Evolutionary conservation across 2,888 invertebrate genomes (phyloP), one percentile per base, ranked within the genome.

Genomic region (Rhogogaster chlorosoma): DNA sequence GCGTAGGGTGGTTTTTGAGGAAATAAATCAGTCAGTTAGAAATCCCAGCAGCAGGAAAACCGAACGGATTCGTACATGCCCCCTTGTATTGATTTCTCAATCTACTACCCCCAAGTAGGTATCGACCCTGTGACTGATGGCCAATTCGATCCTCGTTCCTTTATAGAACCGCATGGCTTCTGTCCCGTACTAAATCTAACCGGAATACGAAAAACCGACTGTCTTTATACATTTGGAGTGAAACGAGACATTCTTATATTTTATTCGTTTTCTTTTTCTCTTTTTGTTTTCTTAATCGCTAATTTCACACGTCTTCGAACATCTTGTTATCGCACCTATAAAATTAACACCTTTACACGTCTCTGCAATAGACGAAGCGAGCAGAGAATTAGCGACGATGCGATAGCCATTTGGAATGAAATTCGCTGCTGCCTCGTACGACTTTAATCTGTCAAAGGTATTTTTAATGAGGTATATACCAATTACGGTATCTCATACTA

Each of bases 21-120:
- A 73, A 22, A 73, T 73, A 38, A 73, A 29, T 73, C 71, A 71
- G 71, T 71, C 71, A 42, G 71, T 73, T 42, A 73, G 71, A 73
- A 73, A 73, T 73, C 71, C 71, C 22, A 61, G 67, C 26, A 18
- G 29, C 6, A 29, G 29, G 70, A 36, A 36, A n/a, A 15, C 70
- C 15, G 36, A 36, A 70, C 70, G 29, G 70, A 61, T 61, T 61
- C 61, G 61, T 26, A 61, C 71, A n/a, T 71, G 7, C n/a, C n/a
- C 18, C 67, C 67, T 29, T 49, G 45, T 77, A 77, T 77, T 77
- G 77, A 77, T 77, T 77, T 53, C 45, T 77, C 77, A 77, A 77
- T 77, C 38, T 77, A 53, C 15, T 22, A 36, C 12, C 36, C 70
- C 67, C 67, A 5, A 22, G 26, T 26, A 42, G 32, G 70, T 73